Evolutionary conservation across 2,888 invertebrate species (phyloP).

Genomic region (Caenorhabditis doughertyi): DNA sequence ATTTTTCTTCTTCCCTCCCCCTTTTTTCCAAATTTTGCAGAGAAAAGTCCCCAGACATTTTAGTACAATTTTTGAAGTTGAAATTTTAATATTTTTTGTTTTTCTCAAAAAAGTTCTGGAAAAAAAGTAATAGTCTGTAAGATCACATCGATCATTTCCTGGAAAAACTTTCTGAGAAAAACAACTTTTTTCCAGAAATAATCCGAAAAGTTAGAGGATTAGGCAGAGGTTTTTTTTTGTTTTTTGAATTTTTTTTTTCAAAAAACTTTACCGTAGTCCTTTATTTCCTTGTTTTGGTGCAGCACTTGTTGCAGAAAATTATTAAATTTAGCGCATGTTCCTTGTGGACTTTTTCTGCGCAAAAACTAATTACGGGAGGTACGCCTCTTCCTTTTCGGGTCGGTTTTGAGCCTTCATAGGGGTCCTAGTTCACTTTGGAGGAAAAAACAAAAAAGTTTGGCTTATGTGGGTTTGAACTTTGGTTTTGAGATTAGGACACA

Average conservation of each 20-base stretch:
- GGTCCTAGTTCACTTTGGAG: not conserved
- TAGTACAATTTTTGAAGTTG: not conserved
- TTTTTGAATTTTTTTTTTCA: too few species aligned
- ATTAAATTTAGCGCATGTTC: conserved; percentile 11
- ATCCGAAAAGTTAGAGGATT: too few species aligned
- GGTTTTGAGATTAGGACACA: not conserved
- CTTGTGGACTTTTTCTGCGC: not conserved
- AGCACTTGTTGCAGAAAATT: not conserved
- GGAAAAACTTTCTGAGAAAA: too few species aligned
- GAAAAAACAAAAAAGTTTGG: not conserved
- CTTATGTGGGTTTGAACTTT: not conserved
- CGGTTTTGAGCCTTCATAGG: not conserved
- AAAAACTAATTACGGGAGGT: conserved; percentile 6
- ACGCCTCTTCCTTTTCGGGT: not conserved
- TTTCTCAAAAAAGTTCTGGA: too few species aligned
- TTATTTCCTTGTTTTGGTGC: not conserved
- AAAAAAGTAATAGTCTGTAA: too few species aligned
- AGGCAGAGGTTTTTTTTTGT: too few species aligned
- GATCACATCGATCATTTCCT: too few species aligned
- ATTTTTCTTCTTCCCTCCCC: not conserved
- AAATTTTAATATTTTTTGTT: too few species aligned
- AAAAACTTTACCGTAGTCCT: too few species aligned
- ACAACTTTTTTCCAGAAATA: too few species aligned
- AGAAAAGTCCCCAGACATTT: conserved; percentile 15
- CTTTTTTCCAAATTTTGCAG: too few species aligned